Base-by-base conservation (phyloP, 2,113 vertebrate genomes). In the Microtus montanus region DNA sequence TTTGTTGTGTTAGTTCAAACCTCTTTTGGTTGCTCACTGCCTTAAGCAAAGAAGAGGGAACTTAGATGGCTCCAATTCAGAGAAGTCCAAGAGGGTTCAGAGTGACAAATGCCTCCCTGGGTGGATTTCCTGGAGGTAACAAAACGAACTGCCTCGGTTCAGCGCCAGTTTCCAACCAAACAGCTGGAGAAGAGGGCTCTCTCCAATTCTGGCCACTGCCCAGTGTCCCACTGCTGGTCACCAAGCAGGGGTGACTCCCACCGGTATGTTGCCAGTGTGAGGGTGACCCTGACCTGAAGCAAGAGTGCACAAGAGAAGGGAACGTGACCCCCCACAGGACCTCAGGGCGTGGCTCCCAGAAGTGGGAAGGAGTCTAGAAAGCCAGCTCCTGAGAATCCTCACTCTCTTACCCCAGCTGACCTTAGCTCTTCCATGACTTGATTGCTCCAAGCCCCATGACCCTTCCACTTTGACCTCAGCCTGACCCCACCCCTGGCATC, bases 81-180 rank as follows among this genome's bases (percentile, higher is more conserved):
- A 35, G 35, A 63, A 28, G 11, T 17, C 20, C 12, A 1, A 17
- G 71, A 0, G 17, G 13, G 64, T 22, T 54, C 54, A 2, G 35
- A 17, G 64, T 90, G 88, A n/a, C 58, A 24, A n/a, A 11, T 30
- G 5, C 30, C 28, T 52, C 52, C 30, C 93, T 35, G 35, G 20
- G 35, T 1, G 26, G 77, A 8, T 13, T 41, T 38, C 1, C 14
- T 28, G 24, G 13, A 14, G 22, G 35, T 49, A n/a, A 8, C 30
- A 66, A 79, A 22, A 20, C 10, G 9, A 44, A 26, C 0, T 3
- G 13, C 44, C 2, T 1, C 2, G 0, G 38, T 11, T 52, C 2
- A 1, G 38, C 22, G 13, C 10, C 0, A 15, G 8, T 4, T 66
- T 35, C 33, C 12, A 4, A 10, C 0, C 22, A 58, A 44, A 44